Percentiles rank a stretch among this genome's conserved stretches.
phyloP scores from a whole-genome alignment of 2,888 invertebrate genomes.

The Hypselothyrea guttata region DNA sequence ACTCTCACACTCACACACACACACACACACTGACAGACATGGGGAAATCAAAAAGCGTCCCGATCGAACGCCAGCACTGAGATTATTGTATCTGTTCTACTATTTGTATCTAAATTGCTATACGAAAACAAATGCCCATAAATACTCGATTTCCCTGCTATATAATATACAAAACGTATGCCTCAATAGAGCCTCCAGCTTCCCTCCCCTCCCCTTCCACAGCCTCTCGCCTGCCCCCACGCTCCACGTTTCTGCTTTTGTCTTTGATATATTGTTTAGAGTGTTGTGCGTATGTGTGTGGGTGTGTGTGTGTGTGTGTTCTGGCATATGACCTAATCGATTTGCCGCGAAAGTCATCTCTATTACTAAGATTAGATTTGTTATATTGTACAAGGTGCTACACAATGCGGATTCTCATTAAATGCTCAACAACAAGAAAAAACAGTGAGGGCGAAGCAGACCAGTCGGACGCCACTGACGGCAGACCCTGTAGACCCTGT shows the following conservation, averaged over 20 bases:
- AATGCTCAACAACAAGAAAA: slow-evolving; percentile 22
- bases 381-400: background rate
- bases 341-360: slow-evolving; percentile 57
- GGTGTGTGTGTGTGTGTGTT: too few species aligned
- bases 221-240: background rate
- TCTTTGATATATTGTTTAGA: slow-evolving; percentile 61
- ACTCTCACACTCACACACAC: background rate
- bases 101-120: slow-evolving; percentile 43
- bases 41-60: slow-evolving; percentile 9
- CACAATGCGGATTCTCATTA: slow-evolving; percentile 28
- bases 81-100: slow-evolving; percentile 45
- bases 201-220: background rate
- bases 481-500: too few species aligned
- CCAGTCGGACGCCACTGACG: too few species aligned
- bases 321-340: slow-evolving; percentile 60
- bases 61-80: slow-evolving; percentile 1
- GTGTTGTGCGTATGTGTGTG: too few species aligned
- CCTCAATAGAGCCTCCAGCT: background rate
- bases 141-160: slow-evolving; percentile 46
- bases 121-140: slow-evolving; percentile 57
- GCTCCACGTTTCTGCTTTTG: slow-evolving; percentile 19
- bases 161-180: slow-evolving; percentile 35
- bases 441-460: too few species aligned
- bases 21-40: background rate
- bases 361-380: slow-evolving; percentile 20